phyloP scores from a whole-genome alignment of 1,140 invertebrate genomes.

The Drosophila mauritiana region DNA sequence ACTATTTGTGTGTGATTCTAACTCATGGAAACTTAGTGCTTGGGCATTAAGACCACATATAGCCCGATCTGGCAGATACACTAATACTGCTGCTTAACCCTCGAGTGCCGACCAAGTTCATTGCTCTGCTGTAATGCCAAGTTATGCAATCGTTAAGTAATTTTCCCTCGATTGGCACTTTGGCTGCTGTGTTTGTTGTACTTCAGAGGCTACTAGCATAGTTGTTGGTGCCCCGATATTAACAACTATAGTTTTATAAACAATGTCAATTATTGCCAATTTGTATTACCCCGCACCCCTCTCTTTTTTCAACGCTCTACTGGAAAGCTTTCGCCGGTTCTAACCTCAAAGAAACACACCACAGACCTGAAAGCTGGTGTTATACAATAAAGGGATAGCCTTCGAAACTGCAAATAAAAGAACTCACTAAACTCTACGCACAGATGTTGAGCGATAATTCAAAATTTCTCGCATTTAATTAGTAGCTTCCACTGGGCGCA shows the following conservation, averaged over 20 bases:
- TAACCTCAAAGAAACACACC: conserved; percentile 61
- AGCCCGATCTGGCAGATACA: neutral
- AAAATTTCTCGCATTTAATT: conserved; percentile 4
- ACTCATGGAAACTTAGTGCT: neutral
- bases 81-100: conserved; percentile 2
- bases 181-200: conserved; percentile 42
- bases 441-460: neutral
- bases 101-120: conserved; percentile 13
- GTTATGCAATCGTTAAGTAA: conserved; percentile 78
- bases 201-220: neutral
- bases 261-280: conserved; percentile 27
- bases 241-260: conserved; percentile 32
- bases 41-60: neutral
- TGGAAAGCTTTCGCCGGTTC: conserved; percentile 67
- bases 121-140: conserved; percentile 44
- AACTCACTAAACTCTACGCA: neutral
- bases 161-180: conserved; percentile 31
- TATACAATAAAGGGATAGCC: conserved; percentile 50
- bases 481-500: conserved; percentile 25
- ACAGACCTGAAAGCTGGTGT: conserved; percentile 13
- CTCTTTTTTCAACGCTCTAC: neutral
- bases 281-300: neutral
- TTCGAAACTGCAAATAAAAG: too few species aligned
- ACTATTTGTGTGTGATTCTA: neutral
- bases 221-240: neutral